phyloP scores from a whole-genome alignment of 2,113 vertebrate genomes.

The Cyprinodon variegatus region DNA sequence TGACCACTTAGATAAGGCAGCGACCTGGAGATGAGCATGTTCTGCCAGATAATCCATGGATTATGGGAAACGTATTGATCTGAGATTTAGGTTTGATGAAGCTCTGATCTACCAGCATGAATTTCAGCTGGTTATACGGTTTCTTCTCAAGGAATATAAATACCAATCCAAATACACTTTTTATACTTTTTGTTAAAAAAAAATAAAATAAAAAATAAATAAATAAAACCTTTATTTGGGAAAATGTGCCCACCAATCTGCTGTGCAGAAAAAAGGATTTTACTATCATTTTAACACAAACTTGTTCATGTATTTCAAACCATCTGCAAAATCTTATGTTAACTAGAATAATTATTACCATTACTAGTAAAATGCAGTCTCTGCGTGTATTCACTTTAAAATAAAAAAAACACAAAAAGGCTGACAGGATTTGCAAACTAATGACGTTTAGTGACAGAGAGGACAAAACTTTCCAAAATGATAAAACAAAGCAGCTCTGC shows the following conservation, averaged over 20 bases:
- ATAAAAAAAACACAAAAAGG: not conserved
- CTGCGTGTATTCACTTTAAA: not conserved
- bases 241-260: not conserved
- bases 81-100: not conserved
- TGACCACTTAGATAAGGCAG: constrained; percentile 60
- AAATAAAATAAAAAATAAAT: too few species aligned
- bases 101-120: not conserved
- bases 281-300: not conserved
- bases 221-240: too few species aligned
- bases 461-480: not conserved
- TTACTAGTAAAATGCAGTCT: not conserved
- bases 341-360: not conserved
- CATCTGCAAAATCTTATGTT: not conserved
- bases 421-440: not conserved
- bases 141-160: not conserved
- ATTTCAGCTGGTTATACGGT: not conserved
- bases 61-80: constrained; percentile 7
- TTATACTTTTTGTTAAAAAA: not conserved
- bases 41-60: constrained; percentile 13
- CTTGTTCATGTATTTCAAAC: not conserved
- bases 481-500: not conserved
- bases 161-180: not conserved
- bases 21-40: constrained; percentile 35
- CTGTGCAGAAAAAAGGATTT: not conserved
- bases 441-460: too few species aligned